These are phyloP conservation scores for Chionomys nivalis DNA, from an alignment of 2,113 vertebrate genomes.

Conservation along the genomic window DNA sequence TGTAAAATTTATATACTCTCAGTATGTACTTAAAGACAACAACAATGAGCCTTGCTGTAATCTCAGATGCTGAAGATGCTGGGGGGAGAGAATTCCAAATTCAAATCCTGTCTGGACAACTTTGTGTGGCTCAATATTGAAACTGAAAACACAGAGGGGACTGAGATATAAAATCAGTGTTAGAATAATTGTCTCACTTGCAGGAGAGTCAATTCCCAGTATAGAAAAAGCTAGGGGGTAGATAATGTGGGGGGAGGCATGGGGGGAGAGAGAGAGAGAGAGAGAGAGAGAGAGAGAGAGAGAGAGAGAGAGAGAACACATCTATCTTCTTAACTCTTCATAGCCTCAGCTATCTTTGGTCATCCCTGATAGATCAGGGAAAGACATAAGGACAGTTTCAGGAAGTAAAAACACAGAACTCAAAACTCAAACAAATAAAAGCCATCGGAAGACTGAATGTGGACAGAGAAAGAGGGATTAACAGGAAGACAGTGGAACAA, in stretches of 20 bases:
- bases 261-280: not conserved
- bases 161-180: not conserved
- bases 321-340: not conserved
- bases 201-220: not conserved
- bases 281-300: not conserved
- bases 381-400: not conserved
- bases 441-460: fast-evolving
- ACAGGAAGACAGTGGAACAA: fast-evolving
- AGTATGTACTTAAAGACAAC: not conserved
- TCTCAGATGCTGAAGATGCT: not conserved
- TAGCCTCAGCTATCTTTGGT: not conserved
- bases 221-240: not conserved
- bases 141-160: not conserved
- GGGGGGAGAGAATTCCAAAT: not conserved
- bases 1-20: not conserved
- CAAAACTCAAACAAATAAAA: not conserved
- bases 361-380: not conserved
- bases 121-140: not conserved
- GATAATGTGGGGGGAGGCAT: too few relatives aligned
- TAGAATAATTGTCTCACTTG: not conserved
- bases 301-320: not conserved
- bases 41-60: not conserved
- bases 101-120: not conserved
- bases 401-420: not conserved
- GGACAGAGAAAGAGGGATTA: fast-evolving